Evolutionary conservation across 2,113 vertebrate species (phyloP).

Genomic region (Dicaeum eximium): DNA sequence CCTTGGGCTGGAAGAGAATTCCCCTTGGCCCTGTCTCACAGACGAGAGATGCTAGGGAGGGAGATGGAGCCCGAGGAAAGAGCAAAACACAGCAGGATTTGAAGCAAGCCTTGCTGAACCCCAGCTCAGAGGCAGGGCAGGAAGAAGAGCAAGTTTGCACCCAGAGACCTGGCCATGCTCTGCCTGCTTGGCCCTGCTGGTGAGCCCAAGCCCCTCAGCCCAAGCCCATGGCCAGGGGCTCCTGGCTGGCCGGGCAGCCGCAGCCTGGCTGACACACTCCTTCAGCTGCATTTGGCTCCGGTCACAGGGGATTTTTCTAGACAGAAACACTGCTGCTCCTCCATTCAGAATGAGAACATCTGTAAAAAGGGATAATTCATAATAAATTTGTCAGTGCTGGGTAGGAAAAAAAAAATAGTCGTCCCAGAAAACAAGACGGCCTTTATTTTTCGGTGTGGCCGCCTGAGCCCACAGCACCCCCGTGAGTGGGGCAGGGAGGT

Average conservation of each 20-base stretch:
- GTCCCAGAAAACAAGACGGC: neutral
- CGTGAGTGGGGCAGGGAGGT: neutral
- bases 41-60: neutral
- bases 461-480: neutral
- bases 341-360: neutral
- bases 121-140: neutral
- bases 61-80: neutral
- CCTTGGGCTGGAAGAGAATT: neutral
- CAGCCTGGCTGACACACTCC: neutral
- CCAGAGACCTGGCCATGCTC: accelerated
- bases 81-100: neutral
- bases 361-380: neutral
- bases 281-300: neutral
- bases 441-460: neutral
- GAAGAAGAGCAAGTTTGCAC: neutral
- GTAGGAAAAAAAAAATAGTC: neutral
- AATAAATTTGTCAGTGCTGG: neutral
- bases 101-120: neutral
- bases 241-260: accelerated
- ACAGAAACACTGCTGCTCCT: neutral
- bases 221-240: neutral
- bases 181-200: neutral
- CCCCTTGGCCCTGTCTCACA: neutral
- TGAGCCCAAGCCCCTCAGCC: accelerated
- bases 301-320: neutral